Conservation (phyloP, 2,113 vertebrate species). For the Archocentrus centrarchus region DNA sequence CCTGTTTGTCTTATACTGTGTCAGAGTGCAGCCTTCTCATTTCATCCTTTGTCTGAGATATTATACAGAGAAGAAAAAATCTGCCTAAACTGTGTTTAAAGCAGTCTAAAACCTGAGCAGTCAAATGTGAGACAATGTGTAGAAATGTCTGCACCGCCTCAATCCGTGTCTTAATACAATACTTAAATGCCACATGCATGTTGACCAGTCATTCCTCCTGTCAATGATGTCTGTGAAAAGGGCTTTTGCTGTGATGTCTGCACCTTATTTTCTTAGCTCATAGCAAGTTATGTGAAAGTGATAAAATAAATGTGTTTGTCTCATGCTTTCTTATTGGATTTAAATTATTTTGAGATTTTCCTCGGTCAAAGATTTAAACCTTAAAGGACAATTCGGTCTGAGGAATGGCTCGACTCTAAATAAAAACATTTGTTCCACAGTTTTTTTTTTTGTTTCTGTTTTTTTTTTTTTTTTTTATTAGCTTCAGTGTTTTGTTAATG, state of each 20-base stretch:
- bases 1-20: not conserved
- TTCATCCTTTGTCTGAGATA: not conserved
- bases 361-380: not conserved
- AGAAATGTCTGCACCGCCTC: not conserved
- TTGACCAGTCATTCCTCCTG: not conserved
- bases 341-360: not conserved
- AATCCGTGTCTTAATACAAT: not conserved
- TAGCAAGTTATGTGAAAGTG: not conserved
- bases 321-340: not conserved
- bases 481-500: too few relatives aligned
- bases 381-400: not conserved
- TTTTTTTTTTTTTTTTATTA: too few relatives aligned
- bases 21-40: not conserved
- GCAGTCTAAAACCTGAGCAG: too few relatives aligned
- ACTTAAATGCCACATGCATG: too few relatives aligned
- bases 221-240: not conserved
- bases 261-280: not conserved
- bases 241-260: not conserved
- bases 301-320: not conserved
- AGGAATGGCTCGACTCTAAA: too few relatives aligned
- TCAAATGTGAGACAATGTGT: not conserved
- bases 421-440: too few relatives aligned
- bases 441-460: too few relatives aligned
- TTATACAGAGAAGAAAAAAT: too few relatives aligned
- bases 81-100: too few relatives aligned